A percentile compares a stretch with the other conserved stretches of the same genome.
These are phyloP conservation scores for Thalassarche chlororhynchos DNA, from an alignment of 2,113 vertebrate genomes.

Conservation along the genomic window DNA sequence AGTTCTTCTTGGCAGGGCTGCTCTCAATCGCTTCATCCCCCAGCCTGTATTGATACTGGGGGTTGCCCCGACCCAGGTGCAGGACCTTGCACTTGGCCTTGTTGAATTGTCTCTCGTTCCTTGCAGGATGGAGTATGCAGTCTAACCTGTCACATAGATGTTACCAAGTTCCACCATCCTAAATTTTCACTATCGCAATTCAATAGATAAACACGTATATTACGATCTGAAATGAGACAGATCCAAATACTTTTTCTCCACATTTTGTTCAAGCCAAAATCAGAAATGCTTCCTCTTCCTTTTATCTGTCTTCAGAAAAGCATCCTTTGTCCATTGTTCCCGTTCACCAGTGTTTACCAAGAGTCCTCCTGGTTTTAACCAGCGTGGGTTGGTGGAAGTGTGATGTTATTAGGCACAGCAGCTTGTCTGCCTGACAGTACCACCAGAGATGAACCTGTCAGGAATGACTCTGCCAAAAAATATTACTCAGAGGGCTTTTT, in stretches of 20 bases:
- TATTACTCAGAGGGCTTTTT: neutral
- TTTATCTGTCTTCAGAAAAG: neutral
- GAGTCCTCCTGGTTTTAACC: neutral
- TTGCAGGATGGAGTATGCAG: neutral
- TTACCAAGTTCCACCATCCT: neutral
- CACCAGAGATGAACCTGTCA: constrained; percentile 15
- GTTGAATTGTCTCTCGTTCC: neutral
- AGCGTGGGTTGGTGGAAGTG: neutral
- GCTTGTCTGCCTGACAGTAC: neutral
- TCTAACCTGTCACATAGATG: neutral
- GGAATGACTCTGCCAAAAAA: neutral
- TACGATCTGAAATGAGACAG: neutral
- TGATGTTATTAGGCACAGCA: neutral
- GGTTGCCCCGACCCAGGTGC: rapidly evolving
- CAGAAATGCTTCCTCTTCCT: neutral
- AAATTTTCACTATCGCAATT: neutral
- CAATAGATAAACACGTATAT: neutral
- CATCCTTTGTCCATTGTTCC: neutral
- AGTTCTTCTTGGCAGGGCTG: neutral
- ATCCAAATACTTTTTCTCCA: neutral
- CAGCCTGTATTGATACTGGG: neutral
- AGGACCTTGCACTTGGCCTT: neutral
- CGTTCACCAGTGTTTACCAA: rapidly evolving
- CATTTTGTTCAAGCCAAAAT: neutral
- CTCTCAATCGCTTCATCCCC: neutral